A percentile compares a stretch with the other conserved stretches of the same genome.
Evolutionary conservation across 2,113 vertebrate species (phyloP).

Genomic region (Hipposideros armiger): DNA sequence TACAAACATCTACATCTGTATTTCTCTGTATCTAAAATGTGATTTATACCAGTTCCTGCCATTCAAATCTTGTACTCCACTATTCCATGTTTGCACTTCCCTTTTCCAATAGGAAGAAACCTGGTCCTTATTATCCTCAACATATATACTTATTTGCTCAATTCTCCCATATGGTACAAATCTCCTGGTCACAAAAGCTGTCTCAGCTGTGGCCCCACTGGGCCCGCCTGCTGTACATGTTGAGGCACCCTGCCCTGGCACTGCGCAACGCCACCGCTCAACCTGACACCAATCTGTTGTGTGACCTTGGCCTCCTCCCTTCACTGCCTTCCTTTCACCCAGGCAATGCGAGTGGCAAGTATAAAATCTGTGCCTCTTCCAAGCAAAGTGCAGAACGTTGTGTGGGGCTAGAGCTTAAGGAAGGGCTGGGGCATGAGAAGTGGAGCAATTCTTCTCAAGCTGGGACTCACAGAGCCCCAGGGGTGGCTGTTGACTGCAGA

Average conservation of each 20-base stretch:
- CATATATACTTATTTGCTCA: background rate
- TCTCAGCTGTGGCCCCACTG: background rate
- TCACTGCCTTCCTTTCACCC: background rate
- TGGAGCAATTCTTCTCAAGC: background rate
- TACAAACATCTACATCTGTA: background rate
- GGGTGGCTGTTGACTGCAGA: background rate
- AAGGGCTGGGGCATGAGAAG: background rate
- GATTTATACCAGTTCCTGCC: background rate
- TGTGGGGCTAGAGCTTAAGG: background rate
- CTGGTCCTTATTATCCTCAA: background rate
- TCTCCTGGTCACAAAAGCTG: background rate
- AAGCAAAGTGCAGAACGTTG: background rate
- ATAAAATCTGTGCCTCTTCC: background rate
- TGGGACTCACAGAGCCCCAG: background rate
- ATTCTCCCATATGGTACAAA: background rate
- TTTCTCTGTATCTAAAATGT: background rate
- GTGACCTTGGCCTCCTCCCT: background rate
- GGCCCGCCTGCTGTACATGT: background rate
- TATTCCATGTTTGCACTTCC: background rate
- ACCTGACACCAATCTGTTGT: background rate
- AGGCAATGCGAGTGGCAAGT: background rate
- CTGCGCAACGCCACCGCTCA: background rate
- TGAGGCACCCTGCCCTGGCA: background rate
- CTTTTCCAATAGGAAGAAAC: background rate
- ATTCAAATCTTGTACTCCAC: background rate